phyloP scores from a whole-genome alignment of 2,113 vertebrate genomes.

The Anolis carolinensis region DNA sequence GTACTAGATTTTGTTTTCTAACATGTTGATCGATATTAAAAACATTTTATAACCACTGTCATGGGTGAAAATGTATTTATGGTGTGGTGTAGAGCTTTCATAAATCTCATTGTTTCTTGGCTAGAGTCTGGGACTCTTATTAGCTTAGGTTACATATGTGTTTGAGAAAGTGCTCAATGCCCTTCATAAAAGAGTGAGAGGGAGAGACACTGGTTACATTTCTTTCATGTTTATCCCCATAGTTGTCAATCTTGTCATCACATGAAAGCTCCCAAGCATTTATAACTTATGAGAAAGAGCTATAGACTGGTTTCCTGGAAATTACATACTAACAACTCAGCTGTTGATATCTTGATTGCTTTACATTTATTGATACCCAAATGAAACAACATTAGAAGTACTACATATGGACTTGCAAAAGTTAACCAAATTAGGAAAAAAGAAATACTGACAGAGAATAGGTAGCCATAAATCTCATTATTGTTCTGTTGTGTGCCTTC shows the following conservation, averaged over 20 bases:
- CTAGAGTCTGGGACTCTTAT: slow-evolving; percentile 47
- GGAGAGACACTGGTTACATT: slow-evolving; percentile 42
- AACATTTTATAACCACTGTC: slow-evolving; percentile 68
- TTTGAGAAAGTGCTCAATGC: slow-evolving; percentile 17
- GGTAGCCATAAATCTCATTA: background rate
- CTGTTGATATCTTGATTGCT: slow-evolving; percentile 56
- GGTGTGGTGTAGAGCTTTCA: slow-evolving; percentile 60
- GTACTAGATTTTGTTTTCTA: too few species aligned
- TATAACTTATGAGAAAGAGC: slow-evolving; percentile 40
- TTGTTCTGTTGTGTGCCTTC: too few species aligned
- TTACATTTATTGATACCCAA: slow-evolving; percentile 11
- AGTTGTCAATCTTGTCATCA: slow-evolving; percentile 56
- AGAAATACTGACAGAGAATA: background rate
- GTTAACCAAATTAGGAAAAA: background rate
- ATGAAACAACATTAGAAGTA: background rate
- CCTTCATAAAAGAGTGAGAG: slow-evolving; percentile 17
- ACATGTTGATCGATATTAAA: slow-evolving; percentile 65
- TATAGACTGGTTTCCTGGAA: slow-evolving; percentile 51
- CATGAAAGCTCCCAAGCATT: slow-evolving; percentile 52
- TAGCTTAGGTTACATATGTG: slow-evolving; percentile 28
- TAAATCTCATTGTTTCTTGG: slow-evolving; percentile 64
- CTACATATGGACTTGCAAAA: background rate
- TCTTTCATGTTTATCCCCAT: slow-evolving; percentile 57
- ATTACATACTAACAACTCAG: slow-evolving; percentile 47
- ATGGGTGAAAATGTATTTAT: slow-evolving; percentile 70